These are phyloP conservation scores for Acridotheres tristis DNA, from an alignment of 2,797 vertebrate genomes.

Conservation along the genomic window DNA sequence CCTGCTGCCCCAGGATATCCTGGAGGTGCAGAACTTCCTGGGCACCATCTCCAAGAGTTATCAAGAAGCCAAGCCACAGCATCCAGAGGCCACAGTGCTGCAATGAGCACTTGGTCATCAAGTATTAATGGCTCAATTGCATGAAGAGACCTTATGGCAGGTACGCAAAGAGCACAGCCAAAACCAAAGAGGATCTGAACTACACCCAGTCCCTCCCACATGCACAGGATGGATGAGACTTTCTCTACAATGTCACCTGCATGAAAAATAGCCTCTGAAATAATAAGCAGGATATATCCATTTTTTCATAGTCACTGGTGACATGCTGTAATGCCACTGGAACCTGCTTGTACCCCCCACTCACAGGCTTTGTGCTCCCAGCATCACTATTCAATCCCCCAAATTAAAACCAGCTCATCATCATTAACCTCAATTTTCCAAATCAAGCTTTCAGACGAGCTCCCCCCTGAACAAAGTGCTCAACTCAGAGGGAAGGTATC, in stretches of 20 bases:
- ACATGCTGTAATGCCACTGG: background rate
- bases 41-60: background rate
- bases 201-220: background rate
- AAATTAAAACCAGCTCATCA: background rate
- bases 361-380: background rate
- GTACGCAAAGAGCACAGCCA: background rate
- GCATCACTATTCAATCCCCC: background rate
- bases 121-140: background rate
- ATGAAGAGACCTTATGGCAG: background rate
- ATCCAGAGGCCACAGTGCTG: background rate
- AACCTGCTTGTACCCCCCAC: fast-evolving
- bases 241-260: background rate
- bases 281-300: background rate
- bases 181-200: background rate
- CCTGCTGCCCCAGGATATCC: background rate
- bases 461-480: background rate
- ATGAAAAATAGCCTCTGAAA: background rate
- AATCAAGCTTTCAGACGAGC: background rate
- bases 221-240: background rate
- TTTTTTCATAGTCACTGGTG: background rate
- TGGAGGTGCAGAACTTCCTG: background rate
- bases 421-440: background rate
- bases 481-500: background rate
- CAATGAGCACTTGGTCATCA: background rate
- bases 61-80: background rate